A percentile compares a stretch with the other conserved stretches of the same genome.
These are phyloP conservation scores for Theonella swinhoei DNA, from an alignment of 37 sponge, comb jelly and placozoan species.

Conservation along the genomic window DNA sequence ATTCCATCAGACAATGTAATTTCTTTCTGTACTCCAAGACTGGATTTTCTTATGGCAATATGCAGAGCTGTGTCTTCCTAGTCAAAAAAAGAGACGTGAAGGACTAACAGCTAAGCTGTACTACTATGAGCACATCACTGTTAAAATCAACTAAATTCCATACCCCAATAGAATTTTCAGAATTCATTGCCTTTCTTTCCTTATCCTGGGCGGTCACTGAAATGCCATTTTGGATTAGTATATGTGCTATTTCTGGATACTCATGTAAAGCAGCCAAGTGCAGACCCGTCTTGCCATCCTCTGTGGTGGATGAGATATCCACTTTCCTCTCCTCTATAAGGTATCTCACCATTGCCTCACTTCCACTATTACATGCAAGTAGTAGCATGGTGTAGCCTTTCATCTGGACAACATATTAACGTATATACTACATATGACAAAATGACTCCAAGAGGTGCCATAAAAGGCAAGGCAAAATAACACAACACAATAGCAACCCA, in stretches of 20 bases:
- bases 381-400: slow-evolving; percentile 50
- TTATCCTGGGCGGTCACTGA: not conserved
- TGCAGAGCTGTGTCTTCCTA: slow-evolving; percentile 65
- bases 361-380: slow-evolving; percentile 50
- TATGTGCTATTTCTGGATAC: slow-evolving; percentile 24
- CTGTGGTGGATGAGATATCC: not conserved
- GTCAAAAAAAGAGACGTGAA: not conserved
- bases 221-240: slow-evolving; percentile 15
- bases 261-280: slow-evolving; percentile 72
- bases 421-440: no score
- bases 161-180: not conserved
- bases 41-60: slow-evolving; percentile 44
- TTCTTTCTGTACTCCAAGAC: no score
- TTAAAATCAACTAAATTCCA: not conserved
- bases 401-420: not conserved
- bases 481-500: no score
- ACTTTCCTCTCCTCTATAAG: not conserved
- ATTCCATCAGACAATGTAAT: no score
- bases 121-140: not conserved
- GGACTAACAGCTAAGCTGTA: no score
- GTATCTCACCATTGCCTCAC: slow-evolving; percentile 5
- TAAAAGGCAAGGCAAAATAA: no score
- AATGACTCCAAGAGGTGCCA: no score
- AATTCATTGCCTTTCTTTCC: not conserved
- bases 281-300: slow-evolving; percentile 39